A percentile compares a stretch with the other conserved stretches of the same genome.
Evolutionary conservation across 1,140 invertebrate genomes (phyloP).

Genomic region (Halictus rubicundus): DNA sequence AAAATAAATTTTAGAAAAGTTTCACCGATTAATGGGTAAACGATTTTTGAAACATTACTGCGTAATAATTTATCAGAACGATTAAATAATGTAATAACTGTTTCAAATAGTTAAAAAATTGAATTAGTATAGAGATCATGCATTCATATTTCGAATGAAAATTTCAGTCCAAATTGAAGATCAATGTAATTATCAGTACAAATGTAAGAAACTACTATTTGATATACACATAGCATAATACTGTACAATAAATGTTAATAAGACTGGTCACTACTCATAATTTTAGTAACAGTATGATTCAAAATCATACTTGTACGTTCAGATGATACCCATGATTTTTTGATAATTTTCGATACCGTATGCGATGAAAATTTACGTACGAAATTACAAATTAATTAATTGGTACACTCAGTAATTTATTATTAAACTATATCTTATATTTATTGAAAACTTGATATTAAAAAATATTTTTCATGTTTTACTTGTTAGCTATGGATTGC

Average conservation of each 20-base stretch:
- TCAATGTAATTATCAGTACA: neutral
- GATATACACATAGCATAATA: neutral
- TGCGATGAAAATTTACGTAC: neutral
- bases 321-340: neutral
- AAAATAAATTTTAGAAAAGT: too few species aligned
- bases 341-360: neutral
- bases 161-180: slow-evolving; percentile 19
- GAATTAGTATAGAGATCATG: slow-evolving; percentile 19
- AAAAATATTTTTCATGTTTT: too few species aligned
- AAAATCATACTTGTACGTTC: neutral
- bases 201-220: neutral
- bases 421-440: too few species aligned
- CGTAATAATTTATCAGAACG: neutral
- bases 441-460: too few species aligned
- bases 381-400: neutral
- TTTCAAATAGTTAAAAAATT: neutral
- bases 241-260: neutral
- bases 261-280: neutral
- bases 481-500: too few species aligned
- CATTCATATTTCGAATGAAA: slow-evolving; percentile 11
- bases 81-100: slow-evolving; percentile 2
- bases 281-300: neutral
- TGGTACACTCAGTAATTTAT: neutral
- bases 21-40: neutral
- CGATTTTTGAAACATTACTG: neutral